These are phyloP conservation scores for Tiphia femorata DNA, from an alignment of 2,888 invertebrate genomes.

Conservation along the genomic window DNA sequence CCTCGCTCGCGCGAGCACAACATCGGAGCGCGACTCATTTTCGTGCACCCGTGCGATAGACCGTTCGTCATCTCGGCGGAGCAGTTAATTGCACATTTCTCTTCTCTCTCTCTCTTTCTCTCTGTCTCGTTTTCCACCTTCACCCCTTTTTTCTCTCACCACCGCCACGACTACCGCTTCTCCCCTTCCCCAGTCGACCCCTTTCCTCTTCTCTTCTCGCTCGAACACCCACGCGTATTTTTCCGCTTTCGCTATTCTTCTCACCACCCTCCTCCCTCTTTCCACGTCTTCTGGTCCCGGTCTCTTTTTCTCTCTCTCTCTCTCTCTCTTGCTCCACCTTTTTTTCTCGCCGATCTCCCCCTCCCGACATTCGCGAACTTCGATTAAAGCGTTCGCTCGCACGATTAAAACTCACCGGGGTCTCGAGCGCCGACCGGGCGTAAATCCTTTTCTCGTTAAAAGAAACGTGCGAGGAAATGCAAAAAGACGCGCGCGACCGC, in stretches of 20 bases:
- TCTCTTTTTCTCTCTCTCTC: not conserved
- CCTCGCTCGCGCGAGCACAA: slow-evolving; percentile 1
- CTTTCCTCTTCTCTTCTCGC: slow-evolving; percentile 12
- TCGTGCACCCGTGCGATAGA: slow-evolving; percentile 25
- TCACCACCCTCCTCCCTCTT: not conserved
- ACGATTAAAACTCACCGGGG: not conserved
- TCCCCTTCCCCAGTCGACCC: slow-evolving; percentile 1
- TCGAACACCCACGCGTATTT: not conserved
- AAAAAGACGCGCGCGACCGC: no score
- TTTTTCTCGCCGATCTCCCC: not conserved
- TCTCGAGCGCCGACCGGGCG: no score
- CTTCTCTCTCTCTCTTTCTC: slow-evolving; percentile 23
- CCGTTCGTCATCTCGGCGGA: slow-evolving; percentile 34
- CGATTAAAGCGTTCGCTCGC: not conserved
- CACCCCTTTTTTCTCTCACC: not conserved
- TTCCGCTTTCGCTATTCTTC: not conserved
- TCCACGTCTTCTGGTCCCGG: no score
- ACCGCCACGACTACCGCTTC: not conserved
- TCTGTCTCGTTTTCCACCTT: slow-evolving; percentile 24
- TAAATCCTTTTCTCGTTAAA: no score
- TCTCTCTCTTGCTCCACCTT: not conserved
- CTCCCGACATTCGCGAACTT: not conserved
- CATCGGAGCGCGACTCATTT: slow-evolving; percentile 32
- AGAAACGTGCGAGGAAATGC: no score
- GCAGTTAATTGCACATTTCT: slow-evolving; percentile 31